Percentiles rank a stretch among this genome's conserved stretches.
phyloP scores from a whole-genome alignment of 1,140 invertebrate species.

The Vollenhovia emeryi region DNA sequence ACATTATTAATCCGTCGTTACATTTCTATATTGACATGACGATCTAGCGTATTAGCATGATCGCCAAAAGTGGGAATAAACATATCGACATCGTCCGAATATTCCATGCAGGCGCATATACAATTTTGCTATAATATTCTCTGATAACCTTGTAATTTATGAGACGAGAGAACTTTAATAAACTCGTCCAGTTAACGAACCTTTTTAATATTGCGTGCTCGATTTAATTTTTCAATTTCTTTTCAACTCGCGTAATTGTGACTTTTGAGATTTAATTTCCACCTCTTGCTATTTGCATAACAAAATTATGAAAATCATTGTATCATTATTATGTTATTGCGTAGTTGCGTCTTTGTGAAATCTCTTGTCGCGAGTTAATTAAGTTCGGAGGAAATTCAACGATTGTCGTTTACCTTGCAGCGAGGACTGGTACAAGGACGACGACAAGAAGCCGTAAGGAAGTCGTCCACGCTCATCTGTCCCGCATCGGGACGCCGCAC shows the following conservation, averaged over 20 bases:
- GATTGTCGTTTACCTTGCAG: slow-evolving; percentile 85
- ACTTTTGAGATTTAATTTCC: background rate
- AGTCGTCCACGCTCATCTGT: slow-evolving; percentile 76
- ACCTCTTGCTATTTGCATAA: background rate
- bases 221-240: background rate
- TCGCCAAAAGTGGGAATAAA: background rate
- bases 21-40: background rate
- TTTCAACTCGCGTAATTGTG: background rate
- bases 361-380: background rate
- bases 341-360: background rate
- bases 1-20: background rate
- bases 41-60: background rate
- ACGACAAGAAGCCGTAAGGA: slow-evolving; percentile 80
- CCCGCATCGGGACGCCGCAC: slow-evolving; percentile 83
- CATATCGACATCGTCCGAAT: background rate
- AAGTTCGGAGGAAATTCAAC: background rate
- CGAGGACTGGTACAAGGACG: slow-evolving; percentile 95
- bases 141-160: background rate
- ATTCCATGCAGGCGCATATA: background rate
- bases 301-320: background rate
- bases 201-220: background rate
- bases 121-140: background rate
- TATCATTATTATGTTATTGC: background rate
- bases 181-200: background rate
- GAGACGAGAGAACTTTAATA: background rate